Evolutionary conservation across 2,888 invertebrate species (phyloP), one percentile per base, ranked within the genome.

Genomic region (Amphipoea oculea): DNA sequence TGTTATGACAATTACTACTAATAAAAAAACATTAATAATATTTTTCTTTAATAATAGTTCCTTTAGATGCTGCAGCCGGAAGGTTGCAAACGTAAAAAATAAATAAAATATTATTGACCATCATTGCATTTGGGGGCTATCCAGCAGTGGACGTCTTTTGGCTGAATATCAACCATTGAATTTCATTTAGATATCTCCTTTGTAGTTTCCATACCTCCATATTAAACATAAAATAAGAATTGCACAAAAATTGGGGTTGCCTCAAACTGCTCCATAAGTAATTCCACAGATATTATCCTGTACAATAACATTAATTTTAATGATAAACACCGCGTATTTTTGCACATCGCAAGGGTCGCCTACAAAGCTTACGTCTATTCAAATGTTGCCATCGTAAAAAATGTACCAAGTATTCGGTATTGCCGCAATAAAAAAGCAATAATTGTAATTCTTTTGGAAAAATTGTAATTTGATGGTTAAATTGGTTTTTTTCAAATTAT

Each of bases 261-360:
- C 51, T 20, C 51, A 86, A 81, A 78, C 57, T 57, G 57, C 63
- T 45, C 48, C 69, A 45, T 79, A 65, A 77, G 79, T 60, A 60
- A 60, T 79, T 77, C 69, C 29, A 29, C 29, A 57, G 62, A 92
- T 88, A 88, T 91, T 88, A 88, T 88, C 88, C 90, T 88, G 90
- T 92, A 94, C 90, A 93, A 92, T 94, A 88, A 94, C 96, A 96
- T 96, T 96, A 96, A 95, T 96, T 96, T 95, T 95, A 95, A 96
- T 94, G 96, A 94, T 93, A 93, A 94, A 94, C 92, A 67, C 94
- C 92, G 83, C 86, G 89, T 92, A 92, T 93, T 93, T 91, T 92
- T 92, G 85, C 94, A 94, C 92, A 93, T 92, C 90, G 90, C 89
- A 89, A 90, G 90, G 92, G 92, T 88, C 88, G 89, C 89, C 90